Evolutionary conservation across 1,140 invertebrate genomes (phyloP), one percentile per base, ranked within the genome.

Genomic region (Plectrocnemia conspersa): DNA sequence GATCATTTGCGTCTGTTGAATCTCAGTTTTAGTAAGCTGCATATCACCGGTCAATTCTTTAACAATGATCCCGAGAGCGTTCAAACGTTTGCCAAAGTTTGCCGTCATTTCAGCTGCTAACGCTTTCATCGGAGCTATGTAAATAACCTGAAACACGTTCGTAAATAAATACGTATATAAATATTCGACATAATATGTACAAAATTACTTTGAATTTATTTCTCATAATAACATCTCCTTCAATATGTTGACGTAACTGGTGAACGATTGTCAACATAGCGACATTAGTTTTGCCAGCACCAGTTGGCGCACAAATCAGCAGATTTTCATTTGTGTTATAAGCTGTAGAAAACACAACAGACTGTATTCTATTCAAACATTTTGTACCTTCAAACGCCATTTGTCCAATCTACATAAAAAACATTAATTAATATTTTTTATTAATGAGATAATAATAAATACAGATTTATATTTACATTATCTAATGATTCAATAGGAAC

Each of bases 121-220:
- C 1, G 97, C 97, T 77, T 99, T 99, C 97, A 99, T 99, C 7
- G 97, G 97, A 1, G 96, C 95, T 50, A 99, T 89, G 73, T 99
- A 99, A 15, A 99, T 88, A 64, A 99, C 96, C 84, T 93, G 62
- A 47, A 75, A 69, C 44, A 54, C 4, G 41, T 50, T 13, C 4
- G 38, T 13, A 33, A 46, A 18, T 33, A 16, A 19, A 46, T 46
- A 32, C 13, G 21, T 53, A 18, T 15, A 52, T n/a, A 19, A 50
- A 48, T 40, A 40, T 40, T 18, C 13, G 36, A 22, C 9, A 11
- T 45, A 22, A 22, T 45, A 33, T 48, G 9, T 9, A 15, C 15
- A 48, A 38, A 13, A 27, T 18, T 67, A 91, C 87, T 78, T 98
- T 98, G 70, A 98, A 99, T 64, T 93, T 83, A 74, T 97, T 85